These are phyloP conservation scores for Perca schrenkii DNA, from an alignment of 2,113 vertebrate species.

Conservation along the genomic window DNA sequence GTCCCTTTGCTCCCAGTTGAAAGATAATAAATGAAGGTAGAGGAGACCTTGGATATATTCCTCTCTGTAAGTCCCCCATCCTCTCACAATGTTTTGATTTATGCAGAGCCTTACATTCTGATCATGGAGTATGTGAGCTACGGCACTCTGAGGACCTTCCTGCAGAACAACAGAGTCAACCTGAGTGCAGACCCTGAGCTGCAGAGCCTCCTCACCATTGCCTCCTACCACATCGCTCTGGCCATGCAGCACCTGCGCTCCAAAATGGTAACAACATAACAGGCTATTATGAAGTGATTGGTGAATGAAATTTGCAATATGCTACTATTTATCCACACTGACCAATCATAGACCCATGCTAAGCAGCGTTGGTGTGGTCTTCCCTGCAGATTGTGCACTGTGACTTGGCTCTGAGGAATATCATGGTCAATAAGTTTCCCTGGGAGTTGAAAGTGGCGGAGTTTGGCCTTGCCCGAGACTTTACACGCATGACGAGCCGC, in stretches of 20 bases:
- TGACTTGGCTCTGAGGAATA: constrained; percentile 81
- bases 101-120: constrained; percentile 81
- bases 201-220: constrained; percentile 79
- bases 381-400: constrained; percentile 78
- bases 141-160: constrained; percentile 82
- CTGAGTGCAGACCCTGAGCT: constrained; percentile 75
- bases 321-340: background rate
- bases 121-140: constrained; percentile 83
- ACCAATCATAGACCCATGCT: background rate
- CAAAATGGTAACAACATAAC: constrained; percentile 77
- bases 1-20: background rate
- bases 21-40: background rate
- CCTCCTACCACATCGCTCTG: constrained; percentile 83
- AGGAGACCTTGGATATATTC: background rate
- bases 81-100: background rate
- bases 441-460: constrained; percentile 82
- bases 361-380: background rate
- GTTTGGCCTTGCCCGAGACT: constrained; percentile 79
- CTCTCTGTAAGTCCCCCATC: background rate
- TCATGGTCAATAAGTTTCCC: constrained; percentile 81
- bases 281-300: background rate
- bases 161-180: constrained; percentile 74
- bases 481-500: constrained; percentile 58
- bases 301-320: background rate
- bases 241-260: constrained; percentile 83